Evolutionary conservation across 2,113 vertebrate genomes (phyloP), one percentile per base, ranked within the genome.

Genomic region (Pycnonotus jocosus): DNA sequence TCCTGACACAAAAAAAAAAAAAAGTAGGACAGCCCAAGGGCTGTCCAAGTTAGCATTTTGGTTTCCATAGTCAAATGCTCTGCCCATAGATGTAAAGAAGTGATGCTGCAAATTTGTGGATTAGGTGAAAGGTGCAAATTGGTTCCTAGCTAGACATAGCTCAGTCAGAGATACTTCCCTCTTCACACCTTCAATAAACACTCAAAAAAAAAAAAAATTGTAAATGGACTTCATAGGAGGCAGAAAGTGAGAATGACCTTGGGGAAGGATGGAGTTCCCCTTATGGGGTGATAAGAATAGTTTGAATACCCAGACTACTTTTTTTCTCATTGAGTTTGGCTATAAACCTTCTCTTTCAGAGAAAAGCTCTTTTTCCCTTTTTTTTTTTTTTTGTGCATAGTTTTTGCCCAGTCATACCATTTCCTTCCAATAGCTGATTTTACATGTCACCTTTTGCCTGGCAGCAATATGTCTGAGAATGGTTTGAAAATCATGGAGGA

Each of bases 401-500:
- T 28, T 95, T 92, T 62, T 90, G 38, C 56, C 74, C 68, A 83
- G 47, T 83, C 90, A 88, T 89, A 74, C 18, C 5, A 76, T 88
- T 86, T 80, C 44, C n/a, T 86, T 86, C 79, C 51, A 86, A 70
- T 12, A 74, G 18, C 68, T 92, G 86, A 91, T 96, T 95, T 91
- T 91, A 66, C 47, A 40, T 77, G 56, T 86, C 65, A 64, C 44
- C 51, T 82, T 94, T 83, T 82, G 30, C 76, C 86, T 83, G 64
- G 76, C 50, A 94, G 47, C 79, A 90, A 88, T 92, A 88, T 68
- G 11, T 62, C 76, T 90, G 37, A 58, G 64, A 94, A 90, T 47
- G 44, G 24, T 93, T 95, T 90, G 68, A 90, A 92, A 97, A 92
- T 90, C 72, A 71, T 57, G 51, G 58, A 90, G 22, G 60, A 79